Evolutionary conservation across 2,888 invertebrate genomes (phyloP), one percentile per base, ranked within the genome.

Genomic region (Meiosimyza platycephala): DNA sequence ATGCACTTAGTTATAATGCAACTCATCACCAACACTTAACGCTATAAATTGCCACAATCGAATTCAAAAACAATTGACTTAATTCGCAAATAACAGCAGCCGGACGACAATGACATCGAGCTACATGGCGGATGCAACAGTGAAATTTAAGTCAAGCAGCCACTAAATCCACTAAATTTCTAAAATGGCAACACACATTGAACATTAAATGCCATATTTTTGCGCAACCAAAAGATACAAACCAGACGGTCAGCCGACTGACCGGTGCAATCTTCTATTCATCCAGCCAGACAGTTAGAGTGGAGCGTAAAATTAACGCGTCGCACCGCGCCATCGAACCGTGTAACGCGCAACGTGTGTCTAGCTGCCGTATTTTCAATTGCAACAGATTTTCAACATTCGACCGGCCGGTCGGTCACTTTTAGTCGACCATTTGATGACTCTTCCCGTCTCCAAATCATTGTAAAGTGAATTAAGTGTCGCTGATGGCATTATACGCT

Each of bases 1-100:
- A 18, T 18, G 13, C 2, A 40, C 40, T 40, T 28, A 11, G 33
- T n/a, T 16, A 15, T n/a, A 16, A 15, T 33, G 40, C 40, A 22
- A 52, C 48, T 59, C 72, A 68, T 78, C 77, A 80, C 80, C 81
- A 77, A 80, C 82, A 83, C 83, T 40, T 50, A 40, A 50, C 33
- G n/a, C 16, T 47, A 51, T 84, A 84, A 85, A 86, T 85, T 86
- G 85, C 81, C 84, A 81, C 85, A 85, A 86, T 86, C 85, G 86
- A 85, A 85, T 84, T 84, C 83, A 79, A 79, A 82, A 83, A 80
- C 83, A 84, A 84, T 85, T 85, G 82, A 80, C 79, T 84, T 84
- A 86, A 85, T 85, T 85, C 79, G 78, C 79, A 74, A 73, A 76
- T 74, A 73, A 75, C 77, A 76, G 72, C 70, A 54, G 57, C 63